These are phyloP conservation scores for Dicentrarchus labrax DNA, from an alignment of 2,113 vertebrate genomes.

Conservation along the genomic window DNA sequence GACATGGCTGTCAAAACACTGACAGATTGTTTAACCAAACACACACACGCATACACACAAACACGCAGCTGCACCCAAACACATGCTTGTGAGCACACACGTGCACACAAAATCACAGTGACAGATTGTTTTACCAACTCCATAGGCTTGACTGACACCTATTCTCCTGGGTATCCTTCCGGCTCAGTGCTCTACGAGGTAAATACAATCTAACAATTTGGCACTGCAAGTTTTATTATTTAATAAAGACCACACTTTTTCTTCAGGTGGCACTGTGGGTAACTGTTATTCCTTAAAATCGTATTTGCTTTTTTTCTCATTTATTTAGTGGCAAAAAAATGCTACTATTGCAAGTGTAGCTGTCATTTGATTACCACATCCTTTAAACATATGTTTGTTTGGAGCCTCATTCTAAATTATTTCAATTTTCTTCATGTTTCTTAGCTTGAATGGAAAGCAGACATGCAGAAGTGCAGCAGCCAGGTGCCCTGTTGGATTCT, in stretches of 20 bases:
- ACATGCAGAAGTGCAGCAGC: slow-evolving; percentile 23
- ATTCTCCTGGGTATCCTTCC: slow-evolving; percentile 73
- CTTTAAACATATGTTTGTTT: neutral
- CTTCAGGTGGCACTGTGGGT: slow-evolving; percentile 27
- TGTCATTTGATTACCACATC: neutral
- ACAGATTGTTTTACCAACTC: slow-evolving; percentile 76
- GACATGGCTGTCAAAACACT: slow-evolving; percentile 82
- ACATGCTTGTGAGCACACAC: slow-evolving; percentile 34
- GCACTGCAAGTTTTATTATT: slow-evolving; percentile 52
- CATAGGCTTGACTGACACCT: slow-evolving; percentile 75
- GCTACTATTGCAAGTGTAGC: neutral
- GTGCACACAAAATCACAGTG: slow-evolving; percentile 56
- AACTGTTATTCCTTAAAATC: neutral
- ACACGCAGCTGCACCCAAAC: slow-evolving; percentile 33
- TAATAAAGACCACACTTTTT: slow-evolving; percentile 46
- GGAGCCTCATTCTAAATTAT: neutral
- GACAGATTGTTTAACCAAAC: slow-evolving; percentile 78
- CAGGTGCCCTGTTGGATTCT: slow-evolving; percentile 70
- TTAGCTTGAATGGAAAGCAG: slow-evolving; percentile 31
- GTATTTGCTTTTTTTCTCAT: neutral
- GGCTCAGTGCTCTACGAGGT: slow-evolving; percentile 58
- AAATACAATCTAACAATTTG: slow-evolving; percentile 63
- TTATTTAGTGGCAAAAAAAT: neutral
- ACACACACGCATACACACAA: slow-evolving; percentile 9
- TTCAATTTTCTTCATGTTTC: neutral